Evolutionary conservation across 1,140 invertebrate genomes (phyloP).

Genomic region (Babylonia areolata): DNA sequence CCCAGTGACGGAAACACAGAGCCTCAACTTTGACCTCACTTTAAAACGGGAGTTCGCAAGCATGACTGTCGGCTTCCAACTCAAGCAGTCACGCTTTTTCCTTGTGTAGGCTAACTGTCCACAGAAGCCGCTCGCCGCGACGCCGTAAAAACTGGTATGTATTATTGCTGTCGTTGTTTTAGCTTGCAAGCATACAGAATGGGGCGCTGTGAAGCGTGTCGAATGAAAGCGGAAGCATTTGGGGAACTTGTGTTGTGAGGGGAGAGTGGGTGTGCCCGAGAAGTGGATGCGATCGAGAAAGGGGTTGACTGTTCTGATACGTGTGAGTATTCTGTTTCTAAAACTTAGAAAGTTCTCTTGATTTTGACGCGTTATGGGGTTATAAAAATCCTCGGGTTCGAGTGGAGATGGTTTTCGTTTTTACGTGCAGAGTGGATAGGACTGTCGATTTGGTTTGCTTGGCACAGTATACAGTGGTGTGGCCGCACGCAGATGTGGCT

Average conservation of each 20-base stretch:
- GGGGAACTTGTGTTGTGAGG: no score
- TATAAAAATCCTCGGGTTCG: no score
- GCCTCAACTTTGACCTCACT: conserved; percentile 1
- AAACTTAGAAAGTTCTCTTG: no score
- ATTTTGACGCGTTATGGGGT: no score
- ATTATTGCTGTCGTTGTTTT: background rate
- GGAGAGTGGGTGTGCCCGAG: no score
- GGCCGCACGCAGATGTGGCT: no score
- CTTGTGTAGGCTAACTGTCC: background rate
- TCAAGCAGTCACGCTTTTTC: background rate
- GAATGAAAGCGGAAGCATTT: background rate
- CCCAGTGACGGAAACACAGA: background rate
- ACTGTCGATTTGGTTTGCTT: no score
- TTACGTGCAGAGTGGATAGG: background rate
- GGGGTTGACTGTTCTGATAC: no score
- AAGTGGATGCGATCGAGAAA: no score
- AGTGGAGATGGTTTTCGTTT: background rate
- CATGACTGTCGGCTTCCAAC: background rate
- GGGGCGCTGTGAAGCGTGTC: background rate
- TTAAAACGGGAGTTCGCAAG: background rate
- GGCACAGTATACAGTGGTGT: no score
- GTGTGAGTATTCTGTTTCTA: no score
- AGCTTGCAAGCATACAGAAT: background rate
- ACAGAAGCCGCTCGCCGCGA: background rate
- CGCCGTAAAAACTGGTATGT: background rate